These are phyloP conservation scores for Macroramphosus scolopax DNA, from an alignment of 2,797 vertebrate genomes.

Conservation along the genomic window DNA sequence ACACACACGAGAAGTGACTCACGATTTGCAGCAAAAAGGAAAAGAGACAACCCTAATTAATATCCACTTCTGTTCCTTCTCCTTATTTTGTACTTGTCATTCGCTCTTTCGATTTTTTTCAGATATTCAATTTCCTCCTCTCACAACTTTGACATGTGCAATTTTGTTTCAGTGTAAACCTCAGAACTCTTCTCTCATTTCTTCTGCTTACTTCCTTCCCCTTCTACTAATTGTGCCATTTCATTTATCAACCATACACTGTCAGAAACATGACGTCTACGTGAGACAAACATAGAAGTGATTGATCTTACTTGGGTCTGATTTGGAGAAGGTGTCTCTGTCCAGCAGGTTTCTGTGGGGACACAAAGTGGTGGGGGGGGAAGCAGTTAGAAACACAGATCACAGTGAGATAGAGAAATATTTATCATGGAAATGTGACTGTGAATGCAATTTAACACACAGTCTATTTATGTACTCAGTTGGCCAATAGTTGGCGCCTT, in stretches of 20 bases:
- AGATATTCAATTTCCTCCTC: not conserved
- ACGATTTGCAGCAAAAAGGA: constrained; percentile 15
- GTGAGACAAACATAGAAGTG: constrained; percentile 1
- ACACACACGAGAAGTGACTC: constrained; percentile 36
- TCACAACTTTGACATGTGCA: not conserved
- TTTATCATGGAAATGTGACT: constrained; percentile 5
- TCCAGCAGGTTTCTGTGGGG: constrained; percentile 93
- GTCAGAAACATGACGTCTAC: not conserved
- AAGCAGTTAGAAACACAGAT: constrained; percentile 21
- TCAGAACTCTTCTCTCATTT: not conserved
- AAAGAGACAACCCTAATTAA: no score
- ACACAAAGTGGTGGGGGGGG: constrained; percentile 54
- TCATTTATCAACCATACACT: not conserved
- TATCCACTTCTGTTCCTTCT: not conserved
- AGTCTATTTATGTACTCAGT: constrained; percentile 18
- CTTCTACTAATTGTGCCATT: not conserved
- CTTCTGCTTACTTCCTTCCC: not conserved
- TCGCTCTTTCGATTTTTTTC: no score
- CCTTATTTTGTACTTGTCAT: not conserved
- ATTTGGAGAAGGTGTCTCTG: constrained; percentile 98
- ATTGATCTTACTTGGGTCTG: constrained; percentile 91
- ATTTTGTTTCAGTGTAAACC: not conserved
- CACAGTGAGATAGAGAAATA: constrained; percentile 1
- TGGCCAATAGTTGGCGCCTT: constrained; percentile 4
- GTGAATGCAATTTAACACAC: constrained; percentile 16